phyloP scores from a whole-genome alignment of 1,140 invertebrate species.

The Bombus superbus region DNA sequence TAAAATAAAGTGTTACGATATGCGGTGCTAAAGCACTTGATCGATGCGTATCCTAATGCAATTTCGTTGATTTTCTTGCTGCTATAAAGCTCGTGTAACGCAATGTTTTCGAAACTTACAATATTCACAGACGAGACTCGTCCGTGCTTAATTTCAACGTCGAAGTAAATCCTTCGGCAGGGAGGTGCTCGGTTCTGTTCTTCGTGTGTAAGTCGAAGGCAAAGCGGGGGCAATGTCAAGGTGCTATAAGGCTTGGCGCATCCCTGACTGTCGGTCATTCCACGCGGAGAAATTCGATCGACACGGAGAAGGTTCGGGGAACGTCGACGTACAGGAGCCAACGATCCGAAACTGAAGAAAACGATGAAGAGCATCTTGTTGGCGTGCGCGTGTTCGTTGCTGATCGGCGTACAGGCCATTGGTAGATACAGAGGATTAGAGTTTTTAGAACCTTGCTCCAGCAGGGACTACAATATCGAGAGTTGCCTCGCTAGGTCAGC shows the following conservation, averaged over 20 bases:
- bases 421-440: slow-evolving; percentile 78
- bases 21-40: too few relatives aligned
- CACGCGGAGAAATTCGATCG: slow-evolving; percentile 73
- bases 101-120: too few relatives aligned
- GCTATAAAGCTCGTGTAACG: not conserved
- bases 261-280: slow-evolving; percentile 77
- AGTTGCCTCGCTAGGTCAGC: slow-evolving; percentile 88
- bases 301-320: not conserved
- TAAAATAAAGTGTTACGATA: too few relatives aligned
- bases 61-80: too few relatives aligned
- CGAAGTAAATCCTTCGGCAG: not conserved
- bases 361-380: slow-evolving; percentile 41
- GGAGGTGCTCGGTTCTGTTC: slow-evolving; percentile 26
- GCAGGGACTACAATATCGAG: slow-evolving; percentile 87
- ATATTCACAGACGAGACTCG: too few relatives aligned
- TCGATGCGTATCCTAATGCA: too few relatives aligned
- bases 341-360: not conserved
- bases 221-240: slow-evolving; percentile 82
- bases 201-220: slow-evolving; percentile 34
- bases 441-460: slow-evolving; percentile 88
- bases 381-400: slow-evolving; percentile 56
- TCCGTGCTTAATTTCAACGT: not conserved
- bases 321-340: not conserved
- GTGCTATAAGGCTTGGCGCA: slow-evolving; percentile 79
- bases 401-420: slow-evolving; percentile 58